Evolutionary conservation across 2,113 vertebrate species (phyloP), one percentile per base, ranked within the genome.

Genomic region (Python bivittatus): DNA sequence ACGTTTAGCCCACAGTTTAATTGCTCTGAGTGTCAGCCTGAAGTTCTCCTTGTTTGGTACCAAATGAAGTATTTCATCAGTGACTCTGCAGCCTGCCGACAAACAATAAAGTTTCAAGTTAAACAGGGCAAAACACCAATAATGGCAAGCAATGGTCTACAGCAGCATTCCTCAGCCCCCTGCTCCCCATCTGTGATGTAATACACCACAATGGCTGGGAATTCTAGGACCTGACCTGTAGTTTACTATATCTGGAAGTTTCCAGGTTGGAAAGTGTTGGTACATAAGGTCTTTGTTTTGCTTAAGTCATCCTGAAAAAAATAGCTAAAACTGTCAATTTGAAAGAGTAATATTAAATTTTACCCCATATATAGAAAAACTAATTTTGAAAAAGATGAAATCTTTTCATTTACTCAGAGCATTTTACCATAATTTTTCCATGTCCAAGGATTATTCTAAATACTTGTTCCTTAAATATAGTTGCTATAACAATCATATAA

Each of bases 1-100:
- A 99, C 99, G 98, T 97, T 99, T 99, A 84, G 99, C 99, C 99
- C 99, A 99, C 85, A 99, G 98, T 97, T 99, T 99, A 93, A 99
- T 98, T 27, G 99, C 99, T 97, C 98, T 98, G 57, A 99, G 95
- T 0, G 99, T 98, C 61, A 99, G 97, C 86, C 99, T 98, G 96
- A 99, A 99, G 96, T 99, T 99, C 93, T 99, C 99, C 97, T 98
- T 99, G 95, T 99, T 99, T 97, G 99, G 99, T 96, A 99, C 99
- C 94, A 99, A 97, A 94, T 98, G 98, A 58, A 99, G 96, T 95
- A 99, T 99, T 97, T 99, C 99, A 97, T 99, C 99, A 27, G 99
- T 99, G 92, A 99, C 99, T 96, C 99, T 98, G 97, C 98, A 99
- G 90, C 99, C 99, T 99, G 96, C 1, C 88, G 10, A 57, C 57